phyloP scores from a whole-genome alignment of 1,140 invertebrate genomes.

The Popillia japonica region DNA sequence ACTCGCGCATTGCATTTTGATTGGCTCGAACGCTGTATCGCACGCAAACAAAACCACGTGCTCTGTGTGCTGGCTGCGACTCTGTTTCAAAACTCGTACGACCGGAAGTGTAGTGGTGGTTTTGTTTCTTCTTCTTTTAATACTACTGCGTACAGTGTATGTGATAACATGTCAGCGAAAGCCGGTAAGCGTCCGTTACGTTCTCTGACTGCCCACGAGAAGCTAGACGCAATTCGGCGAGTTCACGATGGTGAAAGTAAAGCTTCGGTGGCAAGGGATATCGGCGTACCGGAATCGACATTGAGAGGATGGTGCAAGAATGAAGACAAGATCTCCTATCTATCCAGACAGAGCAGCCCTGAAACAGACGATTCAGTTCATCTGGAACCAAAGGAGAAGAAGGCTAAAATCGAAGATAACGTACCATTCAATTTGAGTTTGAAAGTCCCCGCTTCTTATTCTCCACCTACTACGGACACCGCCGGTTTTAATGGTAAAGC shows the following conservation, averaged over 20 bases:
- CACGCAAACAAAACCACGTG: constrained; percentile 43
- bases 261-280: constrained; percentile 80
- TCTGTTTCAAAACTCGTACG: constrained; percentile 25
- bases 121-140: constrained; percentile 2
- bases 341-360: constrained; percentile 72
- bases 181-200: constrained; percentile 74
- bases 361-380: constrained; percentile 62
- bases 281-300: constrained; percentile 84
- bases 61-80: not conserved
- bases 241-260: constrained; percentile 85
- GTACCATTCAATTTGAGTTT: constrained; percentile 60
- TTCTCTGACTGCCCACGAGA: constrained; percentile 75
- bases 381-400: constrained; percentile 61
- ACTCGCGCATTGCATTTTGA: constrained; percentile 47
- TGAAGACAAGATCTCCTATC: constrained; percentile 77
- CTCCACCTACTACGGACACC: constrained; percentile 55
- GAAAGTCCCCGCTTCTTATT: constrained; percentile 49
- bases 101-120: constrained; percentile 21
- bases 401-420: constrained; percentile 61
- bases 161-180: constrained; percentile 51
- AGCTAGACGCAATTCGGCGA: constrained; percentile 78
- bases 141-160: not conserved
- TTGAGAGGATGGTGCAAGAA: constrained; percentile 86
- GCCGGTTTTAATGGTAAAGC: constrained; percentile 50
- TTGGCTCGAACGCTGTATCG: constrained; percentile 41